Base-by-base conservation (phyloP, 2,888 invertebrate genomes). In the Temnothorax unifasciatus region DNA sequence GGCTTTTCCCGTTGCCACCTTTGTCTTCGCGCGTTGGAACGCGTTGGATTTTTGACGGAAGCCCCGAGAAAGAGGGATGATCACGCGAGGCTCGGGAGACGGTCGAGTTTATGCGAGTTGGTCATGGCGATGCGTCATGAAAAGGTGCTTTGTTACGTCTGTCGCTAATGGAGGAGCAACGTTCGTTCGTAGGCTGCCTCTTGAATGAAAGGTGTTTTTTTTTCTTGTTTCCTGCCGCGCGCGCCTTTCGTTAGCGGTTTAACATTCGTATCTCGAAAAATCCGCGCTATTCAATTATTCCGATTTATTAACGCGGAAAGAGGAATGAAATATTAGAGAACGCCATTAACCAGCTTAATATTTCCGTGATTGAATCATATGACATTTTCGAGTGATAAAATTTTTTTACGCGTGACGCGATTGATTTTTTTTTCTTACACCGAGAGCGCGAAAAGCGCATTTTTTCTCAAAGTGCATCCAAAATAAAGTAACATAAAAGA, bases 1-100 rank as follows among this genome's bases (percentile, higher is more conserved):
- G n/a, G 79, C 79, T 73, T 47, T 47, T 76, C 59, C 69, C 69
- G 73, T 86, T 86, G 79, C 83, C 86, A 77, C 85, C 76, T 86
- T 77, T 68, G 77, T 85, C 77, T 82, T 82, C 79, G 68, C 66
- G 61, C 64, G 25, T 21, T 50, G 41, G 41, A 77, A 68, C 57
- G 59, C 66, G 83, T 75, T 73, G 68, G 47, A 85, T 83, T 79
- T 84, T 81, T 76, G 66, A 50, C 79, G 73, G 74, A 71, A 79
- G 68, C 69, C 59, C 69, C 77, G 69, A 69, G 79, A 50, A 77
- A 71, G 81, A 75, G 81, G 47, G 66, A 71, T 81, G 64, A 83
- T 76, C 75, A 84, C 82, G 81, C 79, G 74, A 76, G 71, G 25
- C 47, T 71, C 81, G 69, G 68, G 66, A 52, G 75, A 76, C 34